These are phyloP conservation scores for Drosophila seguyi DNA, from an alignment of 1,140 invertebrate genomes.

Conservation along the genomic window DNA sequence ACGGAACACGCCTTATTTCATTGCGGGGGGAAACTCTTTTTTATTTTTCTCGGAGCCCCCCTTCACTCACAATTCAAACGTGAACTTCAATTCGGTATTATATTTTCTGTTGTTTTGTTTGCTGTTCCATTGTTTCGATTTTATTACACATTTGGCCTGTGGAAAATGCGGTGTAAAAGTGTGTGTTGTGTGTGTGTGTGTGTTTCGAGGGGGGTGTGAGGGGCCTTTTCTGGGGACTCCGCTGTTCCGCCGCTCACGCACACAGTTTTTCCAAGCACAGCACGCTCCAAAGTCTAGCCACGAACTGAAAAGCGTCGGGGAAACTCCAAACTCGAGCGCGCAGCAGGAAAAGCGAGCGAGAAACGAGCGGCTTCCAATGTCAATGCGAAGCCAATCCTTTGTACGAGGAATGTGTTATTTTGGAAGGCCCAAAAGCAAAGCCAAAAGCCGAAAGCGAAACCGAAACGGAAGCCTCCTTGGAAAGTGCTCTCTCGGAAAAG, in stretches of 20 bases:
- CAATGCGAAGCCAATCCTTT: slow-evolving; percentile 69
- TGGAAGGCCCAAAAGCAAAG: slow-evolving; percentile 53
- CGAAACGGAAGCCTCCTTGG: slow-evolving; percentile 42
- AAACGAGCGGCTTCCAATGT: slow-evolving; percentile 66
- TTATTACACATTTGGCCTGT: slow-evolving; percentile 45
- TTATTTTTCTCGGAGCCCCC: not conserved
- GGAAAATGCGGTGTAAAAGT: slow-evolving; percentile 22
- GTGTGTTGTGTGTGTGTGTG: slow-evolving; percentile 18
- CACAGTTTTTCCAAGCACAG: slow-evolving; percentile 69
- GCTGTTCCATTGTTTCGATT: slow-evolving; percentile 45
- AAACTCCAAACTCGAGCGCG: slow-evolving; percentile 47
- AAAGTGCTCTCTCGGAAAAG: slow-evolving; percentile 47
- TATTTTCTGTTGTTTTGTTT: slow-evolving; percentile 43
- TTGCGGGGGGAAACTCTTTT: slow-evolving; percentile 38
- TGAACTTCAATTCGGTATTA: slow-evolving; percentile 48
- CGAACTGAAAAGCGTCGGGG: slow-evolving; percentile 66
- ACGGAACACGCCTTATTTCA: slow-evolving; percentile 69
- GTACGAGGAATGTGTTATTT: slow-evolving; percentile 77
- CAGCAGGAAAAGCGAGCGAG: slow-evolving; percentile 56
- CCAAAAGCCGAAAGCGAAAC: slow-evolving; percentile 6
- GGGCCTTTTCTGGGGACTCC: slow-evolving; percentile 35
- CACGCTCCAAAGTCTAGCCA: slow-evolving; percentile 82
- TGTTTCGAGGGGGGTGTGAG: not conserved
- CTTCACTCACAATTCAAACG: slow-evolving; percentile 41
- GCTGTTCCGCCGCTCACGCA: slow-evolving; percentile 57